A percentile compares a stretch with the other conserved stretches of the same genome.
These are phyloP conservation scores for Cherax destructor DNA, from an alignment of 1,140 invertebrate genomes.

Conservation along the genomic window DNA sequence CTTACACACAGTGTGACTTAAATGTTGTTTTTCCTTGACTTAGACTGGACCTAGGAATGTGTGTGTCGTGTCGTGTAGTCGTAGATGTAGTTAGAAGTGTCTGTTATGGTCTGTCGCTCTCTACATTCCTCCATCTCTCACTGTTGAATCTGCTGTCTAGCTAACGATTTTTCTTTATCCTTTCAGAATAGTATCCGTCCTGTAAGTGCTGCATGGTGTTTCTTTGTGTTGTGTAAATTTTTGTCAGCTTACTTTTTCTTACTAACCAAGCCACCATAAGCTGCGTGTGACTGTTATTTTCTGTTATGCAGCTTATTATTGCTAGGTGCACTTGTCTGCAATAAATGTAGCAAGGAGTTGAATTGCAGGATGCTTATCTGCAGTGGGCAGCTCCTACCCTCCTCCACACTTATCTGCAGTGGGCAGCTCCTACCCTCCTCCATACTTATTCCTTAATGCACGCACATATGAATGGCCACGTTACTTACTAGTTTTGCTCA, in stretches of 20 bases:
- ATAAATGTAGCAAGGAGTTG: background rate
- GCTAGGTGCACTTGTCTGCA: background rate
- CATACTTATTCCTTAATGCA: too few species aligned
- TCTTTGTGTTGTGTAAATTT: slow-evolving; percentile 23
- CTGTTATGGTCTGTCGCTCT: slow-evolving; percentile 29
- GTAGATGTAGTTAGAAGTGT: slow-evolving; percentile 31
- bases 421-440: background rate
- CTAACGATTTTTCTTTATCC: slow-evolving; percentile 51
- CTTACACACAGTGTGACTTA: background rate
- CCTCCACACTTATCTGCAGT: background rate
- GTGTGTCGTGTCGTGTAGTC: slow-evolving; percentile 11
- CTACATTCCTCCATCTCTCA: slow-evolving; percentile 30
- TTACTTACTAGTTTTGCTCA: too few species aligned
- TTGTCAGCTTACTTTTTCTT: slow-evolving; percentile 2
- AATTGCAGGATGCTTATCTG: background rate
- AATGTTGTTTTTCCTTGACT: background rate
- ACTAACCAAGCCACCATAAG: background rate
- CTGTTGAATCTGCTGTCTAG: slow-evolving; percentile 35
- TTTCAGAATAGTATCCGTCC: slow-evolving; percentile 64
- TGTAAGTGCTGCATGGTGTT: slow-evolving; percentile 65
- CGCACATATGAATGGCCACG: too few species aligned
- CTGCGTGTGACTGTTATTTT: background rate
- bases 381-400: background rate
- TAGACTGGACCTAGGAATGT: slow-evolving; percentile 8
- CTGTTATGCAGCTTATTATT: background rate